phyloP scores from a whole-genome alignment of 2,888 invertebrate species.

The Gibbula magus region DNA sequence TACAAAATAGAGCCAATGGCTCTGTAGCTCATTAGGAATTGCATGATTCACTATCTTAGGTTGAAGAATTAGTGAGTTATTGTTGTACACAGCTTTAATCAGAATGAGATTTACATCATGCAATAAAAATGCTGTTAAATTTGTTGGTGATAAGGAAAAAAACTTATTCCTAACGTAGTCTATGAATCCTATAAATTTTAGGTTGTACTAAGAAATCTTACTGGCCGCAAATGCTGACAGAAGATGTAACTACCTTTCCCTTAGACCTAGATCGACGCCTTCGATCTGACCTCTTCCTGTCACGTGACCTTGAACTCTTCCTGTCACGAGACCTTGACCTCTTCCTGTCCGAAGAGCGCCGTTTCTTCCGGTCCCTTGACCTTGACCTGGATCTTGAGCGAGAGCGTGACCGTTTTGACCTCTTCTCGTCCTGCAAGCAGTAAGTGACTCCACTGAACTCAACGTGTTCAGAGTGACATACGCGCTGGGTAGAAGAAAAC shows the following conservation, averaged over 20 bases:
- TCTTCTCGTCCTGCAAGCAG: slow-evolving; percentile 24
- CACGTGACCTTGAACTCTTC: slow-evolving; percentile 28
- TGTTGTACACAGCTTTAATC: no score
- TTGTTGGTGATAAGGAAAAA: no score
- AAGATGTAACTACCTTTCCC: slow-evolving; percentile 23
- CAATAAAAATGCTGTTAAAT: no score
- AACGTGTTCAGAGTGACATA: no score
- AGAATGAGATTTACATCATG: no score
- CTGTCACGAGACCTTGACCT: slow-evolving; percentile 10
- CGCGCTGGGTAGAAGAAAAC: background rate
- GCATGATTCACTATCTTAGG: no score
- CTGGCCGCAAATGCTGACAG: background rate
- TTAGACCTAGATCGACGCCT: slow-evolving; percentile 19
- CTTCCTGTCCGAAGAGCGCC: slow-evolving; percentile 34
- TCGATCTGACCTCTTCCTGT: slow-evolving; percentile 24
- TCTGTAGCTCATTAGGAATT: no score
- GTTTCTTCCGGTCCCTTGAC: slow-evolving; percentile 36
- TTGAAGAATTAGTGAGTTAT: no score
- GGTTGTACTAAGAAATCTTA: no score
- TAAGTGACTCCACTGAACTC: background rate
- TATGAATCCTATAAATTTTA: no score
- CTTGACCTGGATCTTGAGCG: slow-evolving; percentile 47
- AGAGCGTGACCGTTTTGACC: slow-evolving; percentile 31
- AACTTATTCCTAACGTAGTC: no score
- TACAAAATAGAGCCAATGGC: no score